Evolutionary conservation across 92 coral and sea anemone genomes (phyloP), one percentile per base, ranked within the genome.

Genomic region (Epizoanthus rinbou): DNA sequence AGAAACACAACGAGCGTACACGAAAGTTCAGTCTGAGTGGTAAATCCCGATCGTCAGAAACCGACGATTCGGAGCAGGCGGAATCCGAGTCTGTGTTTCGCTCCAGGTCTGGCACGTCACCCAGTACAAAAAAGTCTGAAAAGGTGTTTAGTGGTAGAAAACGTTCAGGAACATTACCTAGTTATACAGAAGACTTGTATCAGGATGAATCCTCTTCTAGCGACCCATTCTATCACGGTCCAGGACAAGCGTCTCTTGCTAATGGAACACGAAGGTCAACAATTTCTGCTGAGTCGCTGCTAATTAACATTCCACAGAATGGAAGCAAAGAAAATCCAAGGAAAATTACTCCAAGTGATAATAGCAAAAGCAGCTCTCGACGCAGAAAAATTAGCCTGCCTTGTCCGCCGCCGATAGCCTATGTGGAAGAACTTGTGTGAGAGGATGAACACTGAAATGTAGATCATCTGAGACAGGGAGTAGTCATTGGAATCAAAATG

Each of bases 391-490:
- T 66, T 16, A 67, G 73, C 15, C 43, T 41, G 10, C 73, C 73
- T 33, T 33, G 50, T 41, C 73, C 39, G 19, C 73, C 39, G 19
- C 47, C 23, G n/a, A 67, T 67, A 28, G 43, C 47, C 4, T 67
- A 67, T 4, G 73, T 33, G 15, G 73, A 67, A 67, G 73, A 67
- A 67, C 73, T 67, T 33, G 73, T 67, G 0, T 67, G 17, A 25
- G 50, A 31, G 21, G 39, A 67, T 28, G 7, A 13, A 33, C 9
- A 28, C 18, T 25, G 35, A 64, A 25, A 64, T 14, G 39, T 64
- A 33, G 9, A 4, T 33, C 35, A 11, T 15, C 73, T 28, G 11
- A 28, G 73, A 41, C 35, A 64, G 54, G 54, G 54, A 11, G 15
- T 50, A 13, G 14, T 50, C 54, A 50, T 50, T 50, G 54, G 54